Conservation (phyloP, 2,797 vertebrate genomes). For the Eospalax fontanierii region DNA sequence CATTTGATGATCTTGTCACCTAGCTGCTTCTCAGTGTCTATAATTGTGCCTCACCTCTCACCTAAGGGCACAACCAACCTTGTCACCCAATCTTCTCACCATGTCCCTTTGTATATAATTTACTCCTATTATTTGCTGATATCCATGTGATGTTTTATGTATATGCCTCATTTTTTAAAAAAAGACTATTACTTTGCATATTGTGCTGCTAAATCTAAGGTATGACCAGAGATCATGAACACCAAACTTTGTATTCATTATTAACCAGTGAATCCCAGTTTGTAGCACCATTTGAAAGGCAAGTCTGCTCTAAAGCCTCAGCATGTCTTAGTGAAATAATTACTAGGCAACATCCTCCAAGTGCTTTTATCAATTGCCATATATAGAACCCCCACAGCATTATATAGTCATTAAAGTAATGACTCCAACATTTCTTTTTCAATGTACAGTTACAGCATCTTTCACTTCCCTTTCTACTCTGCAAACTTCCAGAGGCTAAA, state of each 20-base stretch:
- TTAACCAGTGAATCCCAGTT: background rate
- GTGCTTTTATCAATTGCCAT: background rate
- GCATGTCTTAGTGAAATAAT: background rate
- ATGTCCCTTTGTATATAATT: background rate
- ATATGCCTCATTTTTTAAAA: background rate
- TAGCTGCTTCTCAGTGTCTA: background rate
- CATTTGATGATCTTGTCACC: background rate
- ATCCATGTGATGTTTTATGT: background rate
- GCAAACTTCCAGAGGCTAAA: background rate
- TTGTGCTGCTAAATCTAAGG: background rate
- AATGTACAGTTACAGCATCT: background rate
- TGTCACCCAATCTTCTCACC: background rate
- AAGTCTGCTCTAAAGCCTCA: background rate
- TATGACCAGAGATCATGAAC: background rate
- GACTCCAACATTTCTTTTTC: background rate
- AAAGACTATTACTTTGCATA: background rate
- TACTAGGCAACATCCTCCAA: background rate
- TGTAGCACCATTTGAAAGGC: background rate
- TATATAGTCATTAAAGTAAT: background rate
- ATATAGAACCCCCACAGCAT: background rate
- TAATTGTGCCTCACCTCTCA: background rate
- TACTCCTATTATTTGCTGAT: background rate
- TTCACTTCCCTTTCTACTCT: background rate
- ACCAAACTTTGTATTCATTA: background rate
- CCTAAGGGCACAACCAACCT: background rate